Conservation (phyloP, 2,113 vertebrate species). For the Spermophilus dauricus region DNA sequence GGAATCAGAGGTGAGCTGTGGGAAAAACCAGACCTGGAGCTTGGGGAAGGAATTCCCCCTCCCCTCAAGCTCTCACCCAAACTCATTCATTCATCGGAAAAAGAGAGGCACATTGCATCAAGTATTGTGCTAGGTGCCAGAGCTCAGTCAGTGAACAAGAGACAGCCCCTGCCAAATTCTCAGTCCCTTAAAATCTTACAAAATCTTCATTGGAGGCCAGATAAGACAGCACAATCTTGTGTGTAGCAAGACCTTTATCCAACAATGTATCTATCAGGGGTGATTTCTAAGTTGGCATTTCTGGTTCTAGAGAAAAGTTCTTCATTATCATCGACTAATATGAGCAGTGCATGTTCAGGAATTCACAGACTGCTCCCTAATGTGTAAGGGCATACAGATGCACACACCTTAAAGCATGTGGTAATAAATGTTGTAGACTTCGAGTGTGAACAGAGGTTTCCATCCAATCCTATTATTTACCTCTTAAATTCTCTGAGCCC, state of each 20-base stretch:
- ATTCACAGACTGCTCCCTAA: neutral
- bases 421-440: neutral
- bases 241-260: neutral
- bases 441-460: neutral
- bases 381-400: neutral
- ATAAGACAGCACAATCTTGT: neutral
- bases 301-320: slow-evolving; percentile 1
- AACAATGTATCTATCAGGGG: neutral
- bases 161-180: neutral
- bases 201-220: neutral
- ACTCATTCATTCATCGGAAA: neutral
- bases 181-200: neutral
- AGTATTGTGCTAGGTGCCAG: neutral
- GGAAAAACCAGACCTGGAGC: neutral
- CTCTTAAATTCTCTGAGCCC: neutral
- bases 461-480: neutral
- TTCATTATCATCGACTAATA: neutral
- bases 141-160: neutral
- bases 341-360: neutral
- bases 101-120: neutral
- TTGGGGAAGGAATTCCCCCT: neutral
- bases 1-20: neutral
- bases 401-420: neutral
- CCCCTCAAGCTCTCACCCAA: neutral
- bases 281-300: neutral